Evolutionary conservation across 2,113 vertebrate species (phyloP).

Genomic region (Excalfactoria chinensis): DNA sequence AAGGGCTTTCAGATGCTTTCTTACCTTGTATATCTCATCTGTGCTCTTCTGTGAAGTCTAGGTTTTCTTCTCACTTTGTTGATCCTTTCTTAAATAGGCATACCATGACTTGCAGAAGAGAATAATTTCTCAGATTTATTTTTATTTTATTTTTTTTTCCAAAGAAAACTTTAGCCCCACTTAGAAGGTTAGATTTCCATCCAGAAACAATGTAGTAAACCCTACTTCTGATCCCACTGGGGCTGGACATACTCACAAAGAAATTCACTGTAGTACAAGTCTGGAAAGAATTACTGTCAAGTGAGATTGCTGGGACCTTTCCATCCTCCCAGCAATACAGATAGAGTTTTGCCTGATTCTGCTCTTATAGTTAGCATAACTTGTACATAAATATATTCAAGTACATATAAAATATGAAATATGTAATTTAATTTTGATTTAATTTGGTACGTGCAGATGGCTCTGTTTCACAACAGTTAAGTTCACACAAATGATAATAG

Average conservation of each 20-base stretch:
- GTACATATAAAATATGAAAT: not conserved
- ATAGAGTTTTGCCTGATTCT: not conserved
- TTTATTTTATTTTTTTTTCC: not conserved
- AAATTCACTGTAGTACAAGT: not conserved
- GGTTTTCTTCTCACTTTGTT: not conserved
- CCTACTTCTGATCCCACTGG: not conserved
- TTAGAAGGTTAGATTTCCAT: not conserved
- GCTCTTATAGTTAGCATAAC: not conserved
- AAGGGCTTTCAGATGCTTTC: not conserved
- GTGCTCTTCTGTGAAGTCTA: not conserved
- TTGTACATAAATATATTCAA: not conserved
- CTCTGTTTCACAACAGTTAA: slow-evolving; percentile 42
- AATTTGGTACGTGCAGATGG: not conserved
- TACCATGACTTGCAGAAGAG: not conserved
- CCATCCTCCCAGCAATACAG: not conserved
- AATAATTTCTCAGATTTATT: not conserved
- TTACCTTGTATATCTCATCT: not conserved
- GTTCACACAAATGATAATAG: not conserved
- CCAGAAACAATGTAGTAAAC: not conserved
- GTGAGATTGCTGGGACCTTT: not conserved
- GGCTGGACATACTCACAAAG: not conserved
- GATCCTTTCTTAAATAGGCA: not conserved
- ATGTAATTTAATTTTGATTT: not conserved
- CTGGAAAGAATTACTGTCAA: not conserved
- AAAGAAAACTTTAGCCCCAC: not conserved